Evolutionary conservation across 2,888 invertebrate species (phyloP), one percentile per base, ranked within the genome.

Genomic region (Aphodius granarius): DNA sequence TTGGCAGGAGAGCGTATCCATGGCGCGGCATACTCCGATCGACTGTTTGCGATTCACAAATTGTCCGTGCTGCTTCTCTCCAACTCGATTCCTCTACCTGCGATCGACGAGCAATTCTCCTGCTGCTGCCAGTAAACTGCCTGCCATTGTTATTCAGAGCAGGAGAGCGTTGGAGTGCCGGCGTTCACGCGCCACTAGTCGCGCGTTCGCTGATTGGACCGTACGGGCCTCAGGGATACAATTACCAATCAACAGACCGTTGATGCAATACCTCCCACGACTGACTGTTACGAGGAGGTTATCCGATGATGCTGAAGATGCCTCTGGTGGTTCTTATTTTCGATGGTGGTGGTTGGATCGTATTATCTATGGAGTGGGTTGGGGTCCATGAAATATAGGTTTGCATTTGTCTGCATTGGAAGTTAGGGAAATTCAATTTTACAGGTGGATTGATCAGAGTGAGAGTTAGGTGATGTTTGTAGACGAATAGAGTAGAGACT

Each of bases 201-300:
- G 83, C 85, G 81, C 85, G 85, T 84, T 82, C 85, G 84, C 84
- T 86, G 86, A 86, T 86, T 86, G 86, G 86, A 82, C 83, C 83
- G 82, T 80, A 75, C 78, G 81, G 82, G 83, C 84, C 85, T 84
- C 83, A 82, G 86, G 85, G 86, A 85, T 84, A 85, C 83, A 82
- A 82, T 83, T 82, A 82, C 83, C 83, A 83, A 83, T 83, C 83
- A 83, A 81, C 80, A 79, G 80, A 43, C 13, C 43, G 43, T 43
- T 43, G 43, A 3, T 43, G 43, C 43, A 43, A 43, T 43, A 13
- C 43, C 43, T 43, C 43, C 4, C 43, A 13, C 43, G 43, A 43
- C 43, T 43, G 43, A 43, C 43, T 43, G 43, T 43, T 43, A 43
- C 43, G 43, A 43, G 2, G 43, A 23, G n/a, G n/a, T n/a, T n/a